These are phyloP conservation scores for Tolmerus cingulatus DNA, from an alignment of 2,888 invertebrate species.

Conservation along the genomic window DNA sequence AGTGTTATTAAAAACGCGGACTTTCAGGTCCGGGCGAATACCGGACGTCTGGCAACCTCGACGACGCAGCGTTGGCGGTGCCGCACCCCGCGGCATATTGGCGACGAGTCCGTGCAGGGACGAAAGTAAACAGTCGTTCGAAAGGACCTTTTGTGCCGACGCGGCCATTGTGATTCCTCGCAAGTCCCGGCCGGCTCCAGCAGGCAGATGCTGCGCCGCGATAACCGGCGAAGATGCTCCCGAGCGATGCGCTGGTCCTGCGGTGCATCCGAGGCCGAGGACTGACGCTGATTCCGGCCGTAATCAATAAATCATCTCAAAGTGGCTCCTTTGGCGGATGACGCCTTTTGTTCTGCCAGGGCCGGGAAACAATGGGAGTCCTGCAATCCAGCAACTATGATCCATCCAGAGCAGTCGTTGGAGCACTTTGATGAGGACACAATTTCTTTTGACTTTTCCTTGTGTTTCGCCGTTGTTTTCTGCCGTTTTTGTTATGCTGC, in stretches of 20 bases:
- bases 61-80: background rate
- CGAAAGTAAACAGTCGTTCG: background rate
- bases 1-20: background rate
- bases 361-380: constrained; percentile 20
- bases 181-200: background rate
- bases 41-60: background rate
- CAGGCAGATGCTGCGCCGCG: constrained; percentile 38
- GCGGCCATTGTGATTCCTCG: constrained; percentile 27
- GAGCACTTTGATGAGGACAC: constrained; percentile 44
- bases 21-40: background rate
- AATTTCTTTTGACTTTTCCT: constrained; percentile 37
- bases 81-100: background rate
- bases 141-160: constrained; percentile 10
- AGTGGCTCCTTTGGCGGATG: constrained; percentile 44
- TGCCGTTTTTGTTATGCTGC: background rate
- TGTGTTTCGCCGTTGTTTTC: constrained; percentile 4
- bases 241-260: background rate
- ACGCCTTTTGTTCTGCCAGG: constrained; percentile 35
- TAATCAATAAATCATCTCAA: constrained; percentile 50
- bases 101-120: constrained; percentile 18
- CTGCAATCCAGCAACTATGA: constrained; percentile 33
- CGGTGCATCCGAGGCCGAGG: background rate
- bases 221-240: constrained; percentile 21
- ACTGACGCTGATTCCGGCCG: constrained; percentile 4
- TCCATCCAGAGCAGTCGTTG: constrained; percentile 34